Base-by-base conservation (phyloP, 2,888 invertebrate genomes). In the Drosophila acutilabella region DNA sequence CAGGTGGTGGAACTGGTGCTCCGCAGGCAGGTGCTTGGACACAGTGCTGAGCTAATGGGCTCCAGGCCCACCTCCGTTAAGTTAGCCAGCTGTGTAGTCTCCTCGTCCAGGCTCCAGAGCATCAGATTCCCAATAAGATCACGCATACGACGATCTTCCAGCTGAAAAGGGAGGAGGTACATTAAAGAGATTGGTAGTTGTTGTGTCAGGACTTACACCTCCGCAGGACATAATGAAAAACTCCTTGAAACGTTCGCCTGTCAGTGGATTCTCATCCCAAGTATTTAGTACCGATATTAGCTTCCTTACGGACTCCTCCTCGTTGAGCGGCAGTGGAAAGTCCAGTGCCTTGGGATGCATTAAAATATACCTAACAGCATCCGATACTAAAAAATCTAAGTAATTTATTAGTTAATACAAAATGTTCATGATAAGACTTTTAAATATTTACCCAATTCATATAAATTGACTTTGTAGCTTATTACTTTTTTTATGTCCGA, bases 71-170 rank as follows among this genome's bases (percentile, higher is more conserved):
- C 1, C 10, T 36, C 14, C 20, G 3, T 7, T 36, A 56, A n/a
- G 0, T 2, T 14, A 1, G 18, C n/a, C n/a, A 33, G 1, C 20
- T 14, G 33, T 7, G 33, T 14, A 6, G n/a, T 6, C 7, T 14
- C 6, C 0, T 56, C 44, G 5, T 44, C 44, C 6, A 44, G 6
- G 33, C 54, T 20, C 33, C 44, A 56, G 4, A 56, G 14, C 4
- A 56, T 5, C n/a, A 56, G 18, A 44, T 56, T 44, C 2, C 14
- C 33, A 18, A 56, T 14, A 3, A 56, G n/a, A 33, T 44, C 10
- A 4, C 54, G 44, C 20, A 56, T 14, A n/a, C 54, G 54, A n/a
- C 1, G 11, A 44, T 56, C 44, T 6, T 33, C 4, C 5, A 56
- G n/a, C 54, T 56, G 44, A 3, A 13, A 54, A 20, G 14, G 2